Base-by-base conservation (phyloP, 2,113 vertebrate species). In the Sander lucioperca region DNA sequence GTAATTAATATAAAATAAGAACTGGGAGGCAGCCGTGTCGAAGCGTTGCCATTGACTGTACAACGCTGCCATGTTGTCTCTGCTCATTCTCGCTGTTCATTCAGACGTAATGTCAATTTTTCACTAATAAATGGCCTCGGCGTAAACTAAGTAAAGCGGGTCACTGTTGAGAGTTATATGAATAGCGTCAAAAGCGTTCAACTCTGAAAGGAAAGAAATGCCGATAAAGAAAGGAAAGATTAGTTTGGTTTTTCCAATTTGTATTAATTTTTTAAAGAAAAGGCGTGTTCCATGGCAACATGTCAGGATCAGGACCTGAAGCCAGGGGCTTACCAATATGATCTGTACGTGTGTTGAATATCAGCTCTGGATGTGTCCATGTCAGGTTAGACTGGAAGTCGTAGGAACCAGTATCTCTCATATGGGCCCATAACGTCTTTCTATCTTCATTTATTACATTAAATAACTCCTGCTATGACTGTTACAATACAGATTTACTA, bases 1-100 rank as follows among this genome's bases (percentile, higher is more conserved):
- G 83, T 77, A 74, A 88, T 81, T 84, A 79, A 83, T 86, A 54
- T 75, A 11, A 27, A 74, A 79, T 76, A 58, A 59, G 51, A 65
- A 50, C 56, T 68, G 21, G 39, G 27, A 79, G 54, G 66, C 21
- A 43, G 75, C 53, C 66, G 62, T 83, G 62, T 69, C 79, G 23
- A 25, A 74, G 74, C 47, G 47, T 27, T 62, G 30, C 23, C 45
- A 25, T 2, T 68, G 63, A n/a, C 69, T 50, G 16, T 3, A 54
- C 63, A 68, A 3, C 2, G 7, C 47, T 27, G 63, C 45, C 39
- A 43, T 68, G 68, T n/a, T 63, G 63, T 63, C 48, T 56, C 3
- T 1, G 12, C 23, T 39, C 6, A 16, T 21, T 57, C 19, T 57
- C 6, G 13, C 6, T 43, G 3, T 53, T 25, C 2, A 21, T 56